Evolutionary conservation across 2,888 invertebrate species (phyloP), one percentile per base, ranked within the genome.

Genomic region (Invenusta paracnida): DNA sequence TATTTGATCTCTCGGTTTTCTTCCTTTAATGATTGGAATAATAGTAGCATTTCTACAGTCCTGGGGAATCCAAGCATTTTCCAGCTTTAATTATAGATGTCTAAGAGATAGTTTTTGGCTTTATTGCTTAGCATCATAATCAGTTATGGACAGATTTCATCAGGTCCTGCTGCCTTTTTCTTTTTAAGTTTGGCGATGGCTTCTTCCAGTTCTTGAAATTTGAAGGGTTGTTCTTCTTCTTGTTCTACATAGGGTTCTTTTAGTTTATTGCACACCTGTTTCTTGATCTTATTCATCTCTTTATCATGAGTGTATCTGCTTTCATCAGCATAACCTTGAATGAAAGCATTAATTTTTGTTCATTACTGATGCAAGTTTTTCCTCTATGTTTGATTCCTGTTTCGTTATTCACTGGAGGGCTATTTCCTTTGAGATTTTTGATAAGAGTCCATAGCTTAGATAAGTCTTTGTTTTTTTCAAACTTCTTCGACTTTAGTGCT

Each of bases 241-340:
- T n/a, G 73, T 73, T 73, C 73, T 73, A 73, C 73, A 73, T 73
- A 73, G 25, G 73, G 73, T 73, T 73, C 73, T 25, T 73, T 73
- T 13, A 5, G 73, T 23, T 23, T 73, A 25, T 73, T 25, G 27
- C 73, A 73, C 73, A 73, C 25, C 27, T 73, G 11, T 73, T n/a
- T 73, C 73, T 73, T 73, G 73, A 73, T 73, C 25, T 5, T 73
- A 23, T 73, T 73, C 17, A 73, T 73, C n/a, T n/a, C n/a, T n/a
- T n/a, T n/a, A n/a, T n/a, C n/a, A n/a, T n/a, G n/a, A n/a, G n/a
- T n/a, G n/a, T n/a, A n/a, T n/a, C n/a, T n/a, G n/a, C n/a, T n/a
- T n/a, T n/a, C n/a, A n/a, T n/a, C n/a, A n/a, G n/a, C n/a, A n/a
- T n/a, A 73, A 23, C 73, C 73, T 73, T 73, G 73, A n/a, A 73